phyloP scores from a whole-genome alignment of 1,140 invertebrate species.

The Paralvinella palmiformis region DNA sequence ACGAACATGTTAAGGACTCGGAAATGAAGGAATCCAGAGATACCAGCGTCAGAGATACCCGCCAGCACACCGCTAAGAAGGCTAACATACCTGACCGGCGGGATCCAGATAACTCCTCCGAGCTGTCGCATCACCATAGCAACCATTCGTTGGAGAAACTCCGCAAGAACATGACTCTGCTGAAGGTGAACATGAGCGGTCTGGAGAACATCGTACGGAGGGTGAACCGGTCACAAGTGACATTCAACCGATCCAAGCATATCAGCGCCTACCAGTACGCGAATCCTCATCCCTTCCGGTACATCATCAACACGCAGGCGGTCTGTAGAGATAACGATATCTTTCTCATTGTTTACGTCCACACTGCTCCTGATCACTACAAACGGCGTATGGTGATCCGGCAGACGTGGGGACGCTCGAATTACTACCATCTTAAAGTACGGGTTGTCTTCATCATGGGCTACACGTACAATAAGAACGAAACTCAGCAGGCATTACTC shows the following conservation, averaged over 20 bases:
- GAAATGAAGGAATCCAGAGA: too few relatives aligned
- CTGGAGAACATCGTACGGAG: conserved; percentile 13
- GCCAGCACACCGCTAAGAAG: too few relatives aligned
- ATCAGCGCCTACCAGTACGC: conserved; percentile 5
- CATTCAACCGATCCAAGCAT: neutral
- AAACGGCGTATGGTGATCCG: conserved; percentile 40
- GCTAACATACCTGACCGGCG: too few relatives aligned
- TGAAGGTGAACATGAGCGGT: conserved; percentile 21
- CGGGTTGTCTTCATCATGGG: conserved; percentile 65
- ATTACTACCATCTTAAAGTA: conserved; percentile 25
- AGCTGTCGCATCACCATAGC: neutral
- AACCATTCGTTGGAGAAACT: conserved; percentile 5
- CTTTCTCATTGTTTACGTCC: conserved; percentile 31
- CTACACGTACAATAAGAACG: conserved; percentile 38
- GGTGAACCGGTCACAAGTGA: neutral
- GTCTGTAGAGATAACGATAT: conserved; percentile 16
- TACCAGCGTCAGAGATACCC: too few relatives aligned
- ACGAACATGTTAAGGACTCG: too few relatives aligned
- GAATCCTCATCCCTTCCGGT: conserved; percentile 25
- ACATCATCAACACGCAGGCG: conserved; percentile 21
- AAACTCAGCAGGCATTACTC: conserved; percentile 51
- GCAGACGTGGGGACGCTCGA: conserved; percentile 41
- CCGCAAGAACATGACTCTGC: conserved; percentile 11
- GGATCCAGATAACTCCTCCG: too few relatives aligned
- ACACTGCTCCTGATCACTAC: conserved; percentile 37